Conservation (phyloP, 2,888 invertebrate species). For the Dexiosoma caninum region DNA sequence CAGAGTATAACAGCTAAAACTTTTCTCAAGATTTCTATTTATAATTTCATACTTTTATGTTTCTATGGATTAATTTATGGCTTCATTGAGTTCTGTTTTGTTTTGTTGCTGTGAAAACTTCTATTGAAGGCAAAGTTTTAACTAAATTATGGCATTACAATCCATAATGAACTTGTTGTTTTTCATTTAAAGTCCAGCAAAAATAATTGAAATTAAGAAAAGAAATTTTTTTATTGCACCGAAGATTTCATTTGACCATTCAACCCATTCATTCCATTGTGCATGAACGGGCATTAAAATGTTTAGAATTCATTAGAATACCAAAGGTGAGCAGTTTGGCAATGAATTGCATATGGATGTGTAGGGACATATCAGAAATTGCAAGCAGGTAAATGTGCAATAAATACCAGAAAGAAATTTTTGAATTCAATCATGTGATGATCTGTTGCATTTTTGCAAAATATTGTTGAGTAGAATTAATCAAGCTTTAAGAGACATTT, state of each 20-base stretch:
- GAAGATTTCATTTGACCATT: neutral
- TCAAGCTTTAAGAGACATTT: too few species aligned
- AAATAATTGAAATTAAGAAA: neutral
- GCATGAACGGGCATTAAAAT: too few species aligned
- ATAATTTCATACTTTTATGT: constrained; percentile 36
- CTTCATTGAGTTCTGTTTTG: neutral
- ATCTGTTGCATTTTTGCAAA: too few species aligned
- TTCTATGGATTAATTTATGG: constrained; percentile 34
- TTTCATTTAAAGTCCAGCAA: neutral
- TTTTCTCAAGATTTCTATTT: constrained; percentile 22
- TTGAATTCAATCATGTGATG: too few species aligned
- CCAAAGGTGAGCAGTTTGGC: too few species aligned
- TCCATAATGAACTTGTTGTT: neutral
- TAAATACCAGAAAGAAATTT: too few species aligned
- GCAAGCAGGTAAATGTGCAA: too few species aligned
- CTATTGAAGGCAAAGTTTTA: neutral
- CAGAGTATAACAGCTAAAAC: neutral
- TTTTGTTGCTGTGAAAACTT: constrained; percentile 5
- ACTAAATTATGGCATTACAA: constrained; percentile 29
- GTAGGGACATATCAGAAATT: too few species aligned
- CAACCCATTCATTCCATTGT: too few species aligned
- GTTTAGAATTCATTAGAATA: too few species aligned
- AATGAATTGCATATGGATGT: too few species aligned
- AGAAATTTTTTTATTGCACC: neutral
- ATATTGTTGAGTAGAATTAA: too few species aligned